Evolutionary conservation across 1,140 invertebrate genomes (phyloP).

Genomic region (Zaprionus vittiger): DNA sequence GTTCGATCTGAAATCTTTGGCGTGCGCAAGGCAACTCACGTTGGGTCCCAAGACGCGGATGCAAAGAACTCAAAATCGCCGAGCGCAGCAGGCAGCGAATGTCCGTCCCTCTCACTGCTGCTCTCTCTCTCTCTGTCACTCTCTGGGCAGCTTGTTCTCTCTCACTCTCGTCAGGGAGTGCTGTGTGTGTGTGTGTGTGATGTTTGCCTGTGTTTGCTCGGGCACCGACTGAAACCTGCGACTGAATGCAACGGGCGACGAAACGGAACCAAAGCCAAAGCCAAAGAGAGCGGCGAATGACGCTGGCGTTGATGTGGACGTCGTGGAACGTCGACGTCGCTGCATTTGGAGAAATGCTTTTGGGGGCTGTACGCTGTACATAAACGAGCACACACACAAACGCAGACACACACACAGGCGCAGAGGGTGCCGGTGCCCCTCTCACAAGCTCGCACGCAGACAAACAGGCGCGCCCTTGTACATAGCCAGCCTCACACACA

Average conservation of each 20-base stretch:
- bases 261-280: constrained; percentile 61
- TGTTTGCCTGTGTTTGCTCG: constrained; percentile 68
- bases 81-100: constrained; percentile 50
- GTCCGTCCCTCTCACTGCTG: constrained; percentile 21
- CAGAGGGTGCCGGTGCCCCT: constrained; percentile 22
- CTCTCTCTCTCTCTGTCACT: constrained; percentile 21
- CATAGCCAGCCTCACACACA: constrained; percentile 76
- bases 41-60: constrained; percentile 77
- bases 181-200: constrained; percentile 12
- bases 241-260: constrained; percentile 57
- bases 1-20: constrained; percentile 80
- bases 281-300: constrained; percentile 48
- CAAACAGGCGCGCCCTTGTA: constrained; percentile 64
- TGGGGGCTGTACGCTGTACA: constrained; percentile 66
- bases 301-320: constrained; percentile 38
- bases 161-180: constrained; percentile 23
- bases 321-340: constrained; percentile 38
- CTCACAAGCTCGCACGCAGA: constrained; percentile 46
- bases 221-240: constrained; percentile 35
- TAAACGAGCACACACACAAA: constrained; percentile 22
- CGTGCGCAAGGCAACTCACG: constrained; percentile 79
- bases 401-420: constrained; percentile 18
- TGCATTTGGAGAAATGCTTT: constrained; percentile 77
- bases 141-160: constrained; percentile 8
- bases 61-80: constrained; percentile 74